phyloP scores from a whole-genome alignment of 2,888 invertebrate species.

The Lochmaea crataegi region DNA sequence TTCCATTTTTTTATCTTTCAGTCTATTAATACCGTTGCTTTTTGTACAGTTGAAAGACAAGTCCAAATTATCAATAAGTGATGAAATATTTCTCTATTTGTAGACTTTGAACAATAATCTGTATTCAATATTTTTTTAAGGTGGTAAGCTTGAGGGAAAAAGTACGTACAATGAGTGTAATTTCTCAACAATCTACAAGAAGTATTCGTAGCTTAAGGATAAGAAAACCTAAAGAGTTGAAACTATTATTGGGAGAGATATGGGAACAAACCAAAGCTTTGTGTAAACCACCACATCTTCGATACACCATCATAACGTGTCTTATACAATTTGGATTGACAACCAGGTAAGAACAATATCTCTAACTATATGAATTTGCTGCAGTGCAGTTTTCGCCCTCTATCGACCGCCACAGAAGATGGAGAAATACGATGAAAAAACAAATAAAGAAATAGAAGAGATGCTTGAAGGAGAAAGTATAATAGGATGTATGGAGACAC shows the following conservation, averaged over 20 bases:
- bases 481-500: too few species aligned
- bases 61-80: too few species aligned
- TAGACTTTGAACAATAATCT: background rate
- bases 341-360: constrained; percentile 69
- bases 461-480: too few species aligned
- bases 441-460: too few species aligned
- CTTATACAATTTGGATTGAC: constrained; percentile 86
- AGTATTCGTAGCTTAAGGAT: constrained; percentile 77
- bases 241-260: constrained; percentile 75
- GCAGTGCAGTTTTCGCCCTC: too few species aligned
- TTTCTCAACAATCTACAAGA: constrained; percentile 73
- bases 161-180: constrained; percentile 72
- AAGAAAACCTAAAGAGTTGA: constrained; percentile 79
- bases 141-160: constrained; percentile 79
- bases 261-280: constrained; percentile 81
- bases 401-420: too few species aligned
- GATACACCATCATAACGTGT: constrained; percentile 81
- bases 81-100: too few species aligned
- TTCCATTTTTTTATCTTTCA: too few species aligned
- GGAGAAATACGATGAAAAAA: too few species aligned
- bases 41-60: too few species aligned
- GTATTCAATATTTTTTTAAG: constrained; percentile 61
- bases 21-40: too few species aligned
- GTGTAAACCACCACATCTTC: constrained; percentile 79
- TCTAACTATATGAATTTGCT: background rate